Conservation (phyloP, 2,888 invertebrate genomes). For the Euproctis similis region DNA sequence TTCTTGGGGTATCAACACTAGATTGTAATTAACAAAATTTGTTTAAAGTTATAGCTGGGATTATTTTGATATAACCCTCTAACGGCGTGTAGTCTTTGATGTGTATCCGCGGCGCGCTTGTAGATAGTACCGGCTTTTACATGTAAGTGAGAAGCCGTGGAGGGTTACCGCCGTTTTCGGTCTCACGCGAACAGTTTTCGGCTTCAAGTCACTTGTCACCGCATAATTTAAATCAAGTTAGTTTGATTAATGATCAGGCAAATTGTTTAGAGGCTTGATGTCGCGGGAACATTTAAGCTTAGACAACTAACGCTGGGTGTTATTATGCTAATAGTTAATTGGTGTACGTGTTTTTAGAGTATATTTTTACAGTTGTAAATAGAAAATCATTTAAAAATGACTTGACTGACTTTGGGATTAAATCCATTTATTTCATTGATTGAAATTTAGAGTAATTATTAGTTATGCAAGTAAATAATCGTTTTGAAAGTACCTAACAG, state of each 20-base stretch:
- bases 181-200: constrained; percentile 25
- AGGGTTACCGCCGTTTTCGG: constrained; percentile 6
- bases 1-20: constrained; percentile 67
- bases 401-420: too few species aligned
- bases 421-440: too few species aligned
- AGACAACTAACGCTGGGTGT: not conserved
- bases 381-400: too few species aligned
- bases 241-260: constrained; percentile 40
- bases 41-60: constrained; percentile 56
- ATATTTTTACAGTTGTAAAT: too few species aligned
- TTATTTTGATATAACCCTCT: constrained; percentile 33
- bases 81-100: constrained; percentile 45
- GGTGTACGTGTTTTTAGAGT: too few species aligned
- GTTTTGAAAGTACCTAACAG: too few species aligned
- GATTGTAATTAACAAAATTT: constrained; percentile 67
- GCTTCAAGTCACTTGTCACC: constrained; percentile 31
- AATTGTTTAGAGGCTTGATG: constrained; percentile 22
- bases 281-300: constrained; percentile 4
- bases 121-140: too few species aligned
- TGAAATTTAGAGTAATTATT: too few species aligned
- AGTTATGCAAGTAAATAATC: too few species aligned
- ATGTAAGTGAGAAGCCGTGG: too few species aligned
- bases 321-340: not conserved
- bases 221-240: constrained; percentile 40
- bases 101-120: constrained; percentile 21